A percentile compares a stretch with the other conserved stretches of the same genome.
Evolutionary conservation across 2,113 vertebrate species (phyloP).

Genomic region (Sinocyclocheilus maitianheensis): DNA sequence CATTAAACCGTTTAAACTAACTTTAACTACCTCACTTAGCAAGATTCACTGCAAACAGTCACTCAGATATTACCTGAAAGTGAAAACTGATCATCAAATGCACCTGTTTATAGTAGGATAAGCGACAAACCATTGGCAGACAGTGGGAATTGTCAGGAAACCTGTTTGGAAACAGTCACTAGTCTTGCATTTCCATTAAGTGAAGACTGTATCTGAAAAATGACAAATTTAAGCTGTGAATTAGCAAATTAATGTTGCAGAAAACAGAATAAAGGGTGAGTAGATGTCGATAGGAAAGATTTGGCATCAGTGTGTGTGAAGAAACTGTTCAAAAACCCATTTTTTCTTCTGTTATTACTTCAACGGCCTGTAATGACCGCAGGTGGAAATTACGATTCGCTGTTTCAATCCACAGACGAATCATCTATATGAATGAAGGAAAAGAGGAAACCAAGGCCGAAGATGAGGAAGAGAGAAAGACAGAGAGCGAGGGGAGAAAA

Average conservation of each 20-base stretch:
- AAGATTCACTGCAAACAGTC: neutral
- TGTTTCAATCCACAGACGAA: conserved; percentile 9
- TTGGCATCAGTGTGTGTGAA: neutral
- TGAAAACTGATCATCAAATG: neutral
- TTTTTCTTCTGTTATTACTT: neutral
- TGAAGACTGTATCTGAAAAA: neutral
- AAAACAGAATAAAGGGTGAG: conserved; percentile 7
- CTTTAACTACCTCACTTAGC: no score
- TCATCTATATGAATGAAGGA: conserved; percentile 59
- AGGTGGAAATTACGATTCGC: neutral
- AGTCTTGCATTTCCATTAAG: neutral
- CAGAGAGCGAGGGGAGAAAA: conserved; percentile 63
- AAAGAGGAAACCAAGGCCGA: conserved; percentile 57
- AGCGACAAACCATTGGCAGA: neutral
- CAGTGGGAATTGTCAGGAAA: neutral
- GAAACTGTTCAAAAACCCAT: neutral
- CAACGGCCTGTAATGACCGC: conserved; percentile 8
- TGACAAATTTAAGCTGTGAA: neutral
- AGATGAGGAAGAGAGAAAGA: conserved; percentile 62
- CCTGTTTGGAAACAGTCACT: neutral
- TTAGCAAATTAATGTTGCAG: neutral
- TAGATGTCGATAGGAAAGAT: neutral
- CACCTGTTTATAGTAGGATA: neutral
- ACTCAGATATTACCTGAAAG: neutral
- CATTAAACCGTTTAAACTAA: no score